Base-by-base conservation (phyloP, 2,888 invertebrate species). In the Drosophila multiciliata region DNA sequence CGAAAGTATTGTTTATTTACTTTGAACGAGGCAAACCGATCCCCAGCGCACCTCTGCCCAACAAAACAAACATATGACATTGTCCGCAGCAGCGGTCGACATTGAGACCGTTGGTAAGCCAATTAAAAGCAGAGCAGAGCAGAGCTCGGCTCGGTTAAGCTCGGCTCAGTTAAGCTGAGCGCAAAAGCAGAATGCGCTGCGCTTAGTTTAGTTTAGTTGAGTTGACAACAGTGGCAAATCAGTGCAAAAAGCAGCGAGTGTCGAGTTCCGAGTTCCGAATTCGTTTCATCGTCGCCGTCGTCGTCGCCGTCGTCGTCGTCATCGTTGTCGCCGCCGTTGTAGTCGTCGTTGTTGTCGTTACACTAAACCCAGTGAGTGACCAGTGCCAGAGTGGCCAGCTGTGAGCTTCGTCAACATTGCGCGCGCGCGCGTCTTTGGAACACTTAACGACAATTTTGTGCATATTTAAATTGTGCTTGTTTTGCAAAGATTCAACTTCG, bases 31-130 rank as follows among this genome's bases (percentile, higher is more conserved):
- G 23, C 12, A 35, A 11, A 54, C n/a, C 20, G 17, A 17, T 32
- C n/a, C 17, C 4, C 64, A 3, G 20, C 26, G 62, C 33, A 26
- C 52, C 9, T 11, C 20, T 32, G 23, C 45, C 23, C 49, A 17
- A 6, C 54, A 55, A 38, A n/a, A 20, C 36, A 29, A 53, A 62
- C 55, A 66, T 66, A 88, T 92, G 92, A 92, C 92, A 92, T 92
- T 92, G 92, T 38, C 66, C 62, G 59, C 73, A 78, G 57, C 70
- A 40, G 50, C 76, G 75, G 63, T 17, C 76, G 80, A 75, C 81
- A 73, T 72, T 79, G 75, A 68, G 66, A 76, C 64, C 58, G 67
- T 59, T 66, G 70, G 66, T 72, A 75, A 75, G 74, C 75, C 83
- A 78, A 76, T 77, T 71, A 73, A 72, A 75, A 78, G 71, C 69